Evolutionary conservation across 2,113 vertebrate genomes (phyloP).

Genomic region (Paracyprichromis sp.): DNA sequence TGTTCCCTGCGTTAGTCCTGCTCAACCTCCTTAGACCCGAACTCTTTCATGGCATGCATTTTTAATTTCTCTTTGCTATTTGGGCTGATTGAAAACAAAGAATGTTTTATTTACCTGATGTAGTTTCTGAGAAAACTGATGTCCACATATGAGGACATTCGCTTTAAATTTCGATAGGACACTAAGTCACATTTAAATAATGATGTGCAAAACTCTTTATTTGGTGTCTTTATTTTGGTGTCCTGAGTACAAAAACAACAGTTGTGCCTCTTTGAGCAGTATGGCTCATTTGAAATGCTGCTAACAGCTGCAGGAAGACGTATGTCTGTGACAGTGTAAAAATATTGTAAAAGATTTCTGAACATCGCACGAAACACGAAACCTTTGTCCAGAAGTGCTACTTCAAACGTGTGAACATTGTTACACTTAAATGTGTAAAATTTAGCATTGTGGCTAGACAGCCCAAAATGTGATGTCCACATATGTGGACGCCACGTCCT

Average conservation of each 20-base stretch:
- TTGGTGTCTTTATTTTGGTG: neutral
- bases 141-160: neutral
- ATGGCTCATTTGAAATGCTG: neutral
- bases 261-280: neutral
- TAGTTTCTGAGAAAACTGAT: neutral
- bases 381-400: neutral
- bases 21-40: neutral
- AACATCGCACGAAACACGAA: neutral
- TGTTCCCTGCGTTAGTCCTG: slow-evolving; percentile 36
- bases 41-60: neutral
- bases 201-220: neutral
- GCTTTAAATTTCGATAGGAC: neutral
- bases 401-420: neutral
- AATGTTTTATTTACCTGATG: neutral
- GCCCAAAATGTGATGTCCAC: neutral
- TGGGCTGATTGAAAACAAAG: neutral
- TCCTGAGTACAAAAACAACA: neutral
- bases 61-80: neutral
- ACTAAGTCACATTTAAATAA: neutral
- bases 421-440: neutral
- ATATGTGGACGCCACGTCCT: neutral
- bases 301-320: neutral
- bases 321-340: neutral
- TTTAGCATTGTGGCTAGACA: neutral
- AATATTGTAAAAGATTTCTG: neutral